Evolutionary conservation across 1,140 invertebrate genomes (phyloP), one percentile per base, ranked within the genome.

Genomic region (Bombus affinis): DNA sequence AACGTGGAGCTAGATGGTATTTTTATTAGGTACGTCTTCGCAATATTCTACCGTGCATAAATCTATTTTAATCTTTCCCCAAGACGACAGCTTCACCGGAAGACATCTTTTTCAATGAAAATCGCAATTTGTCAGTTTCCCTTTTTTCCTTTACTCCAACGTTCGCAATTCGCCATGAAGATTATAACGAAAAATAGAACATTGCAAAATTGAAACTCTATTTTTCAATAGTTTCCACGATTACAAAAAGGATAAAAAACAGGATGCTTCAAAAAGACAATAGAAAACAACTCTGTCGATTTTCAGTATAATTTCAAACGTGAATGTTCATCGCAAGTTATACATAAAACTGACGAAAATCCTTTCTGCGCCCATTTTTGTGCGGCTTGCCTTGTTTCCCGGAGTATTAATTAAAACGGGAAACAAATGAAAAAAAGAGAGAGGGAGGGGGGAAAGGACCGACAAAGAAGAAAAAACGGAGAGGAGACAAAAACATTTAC

Each of bases 351-450:
- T 42, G 81, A 22, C 72, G 72, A 83, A 83, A 83, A 83, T 76
- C 44, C 25, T 70, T 75, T 13, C 66, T 35, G 28, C 15, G 13
- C 68, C 18, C 42, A 2, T 37, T 42, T 28, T n/a, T 37, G n/a
- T 47, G 35, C n/a, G 22, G 57, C 42, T 5, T 32, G 62, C n/a
- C 37, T 83, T 47, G 74, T 68, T 83, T 83, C 37, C 44, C 44
- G 28, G 37, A 76, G 25, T 70, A 80, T 84, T 72, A 80, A 84
- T 84, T 84, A 84, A 84, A 71, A 71, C 25, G 53, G 76, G 70
- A 53, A 42, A 73, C 28, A 57, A 42, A 35, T 42, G 70, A 28
- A 37, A 22, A 42, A 39, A 6, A 22, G 13, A 35, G 10, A 13
- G 28, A 9, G 22, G 0, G 22, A 13, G 8, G 8, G 2, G 10